Evolutionary conservation across 1,140 invertebrate species (phyloP).

Genomic region (Danaus plexippus): DNA sequence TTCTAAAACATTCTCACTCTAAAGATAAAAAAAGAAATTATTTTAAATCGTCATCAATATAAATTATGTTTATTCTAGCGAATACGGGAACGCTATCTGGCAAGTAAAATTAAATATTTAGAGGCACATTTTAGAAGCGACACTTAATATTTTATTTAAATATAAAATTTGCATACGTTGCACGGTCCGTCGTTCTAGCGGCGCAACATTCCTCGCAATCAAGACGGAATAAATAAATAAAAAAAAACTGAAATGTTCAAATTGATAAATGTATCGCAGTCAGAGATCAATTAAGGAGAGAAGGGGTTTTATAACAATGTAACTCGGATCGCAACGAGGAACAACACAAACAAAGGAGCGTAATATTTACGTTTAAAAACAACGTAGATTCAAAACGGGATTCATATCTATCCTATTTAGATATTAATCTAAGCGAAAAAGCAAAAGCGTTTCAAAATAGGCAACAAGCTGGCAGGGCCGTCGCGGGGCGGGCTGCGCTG

Average conservation of each 20-base stretch:
- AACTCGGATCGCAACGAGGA: not conserved
- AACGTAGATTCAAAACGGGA: slow-evolving; percentile 67
- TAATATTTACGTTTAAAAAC: slow-evolving; percentile 70
- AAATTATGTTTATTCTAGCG: too few species aligned
- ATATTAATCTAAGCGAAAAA: slow-evolving; percentile 72
- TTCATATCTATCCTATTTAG: slow-evolving; percentile 71
- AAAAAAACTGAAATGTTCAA: slow-evolving; percentile 8
- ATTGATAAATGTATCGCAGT: slow-evolving; percentile 7
- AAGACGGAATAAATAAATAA: slow-evolving; percentile 3
- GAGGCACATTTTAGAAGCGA: slow-evolving; percentile 1
- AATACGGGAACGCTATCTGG: too few species aligned
- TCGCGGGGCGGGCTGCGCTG: slow-evolving; percentile 55
- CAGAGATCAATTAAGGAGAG: slow-evolving; percentile 2
- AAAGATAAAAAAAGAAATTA: too few species aligned
- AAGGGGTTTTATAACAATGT: slow-evolving; percentile 9
- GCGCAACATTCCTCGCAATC: slow-evolving; percentile 17
- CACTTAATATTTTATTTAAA: slow-evolving; percentile 1
- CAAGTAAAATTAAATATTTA: too few species aligned
- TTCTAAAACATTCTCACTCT: not conserved
- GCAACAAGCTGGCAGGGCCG: slow-evolving; percentile 69
- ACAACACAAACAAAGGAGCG: slow-evolving; percentile 34
- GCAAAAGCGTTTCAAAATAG: slow-evolving; percentile 70
- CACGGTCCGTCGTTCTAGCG: slow-evolving; percentile 6
- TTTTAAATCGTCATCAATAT: too few species aligned
- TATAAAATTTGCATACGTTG: slow-evolving; percentile 16